Conservation (phyloP, 2,113 vertebrate species). For the Leucopsar rothschildi region DNA sequence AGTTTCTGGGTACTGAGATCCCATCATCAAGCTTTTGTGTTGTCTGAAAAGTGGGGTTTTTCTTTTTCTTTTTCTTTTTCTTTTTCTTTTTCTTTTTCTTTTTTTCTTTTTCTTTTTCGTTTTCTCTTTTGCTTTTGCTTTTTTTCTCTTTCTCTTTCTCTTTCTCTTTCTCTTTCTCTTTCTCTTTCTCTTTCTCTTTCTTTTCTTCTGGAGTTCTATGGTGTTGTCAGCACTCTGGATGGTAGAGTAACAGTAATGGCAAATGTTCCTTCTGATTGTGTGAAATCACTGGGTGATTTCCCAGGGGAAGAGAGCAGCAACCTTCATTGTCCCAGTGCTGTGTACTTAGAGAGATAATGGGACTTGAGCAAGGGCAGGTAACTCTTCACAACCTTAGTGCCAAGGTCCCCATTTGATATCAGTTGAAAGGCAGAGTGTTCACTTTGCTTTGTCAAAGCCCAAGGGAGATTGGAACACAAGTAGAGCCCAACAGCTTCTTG, state of each 20-base stretch:
- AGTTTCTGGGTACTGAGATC: background rate
- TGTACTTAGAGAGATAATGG: constrained; percentile 1
- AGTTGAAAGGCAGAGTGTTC: background rate
- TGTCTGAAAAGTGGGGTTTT: background rate
- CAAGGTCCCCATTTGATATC: background rate
- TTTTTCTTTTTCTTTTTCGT: background rate
- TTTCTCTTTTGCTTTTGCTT: too few relatives aligned
- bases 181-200: rapidly evolving
- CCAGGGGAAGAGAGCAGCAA: background rate
- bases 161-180: too few relatives aligned
- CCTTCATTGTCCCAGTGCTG: background rate
- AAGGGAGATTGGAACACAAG: background rate
- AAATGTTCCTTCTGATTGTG: constrained; percentile 21
- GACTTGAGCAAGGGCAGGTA: constrained; percentile 9
- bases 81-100: background rate
- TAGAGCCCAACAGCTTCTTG: background rate
- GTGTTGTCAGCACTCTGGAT: background rate
- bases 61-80: background rate
- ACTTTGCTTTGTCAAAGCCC: background rate
- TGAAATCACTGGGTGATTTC: background rate
- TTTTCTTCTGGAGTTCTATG: background rate
- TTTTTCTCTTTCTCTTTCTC: background rate
- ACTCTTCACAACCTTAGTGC: constrained; percentile 30
- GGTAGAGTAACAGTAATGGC: background rate
- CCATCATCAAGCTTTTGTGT: background rate